Percentiles rank a stretch among this genome's conserved stretches.
Evolutionary conservation across 2,113 vertebrate genomes (phyloP).

Genomic region (Otocyon megalotis): DNA sequence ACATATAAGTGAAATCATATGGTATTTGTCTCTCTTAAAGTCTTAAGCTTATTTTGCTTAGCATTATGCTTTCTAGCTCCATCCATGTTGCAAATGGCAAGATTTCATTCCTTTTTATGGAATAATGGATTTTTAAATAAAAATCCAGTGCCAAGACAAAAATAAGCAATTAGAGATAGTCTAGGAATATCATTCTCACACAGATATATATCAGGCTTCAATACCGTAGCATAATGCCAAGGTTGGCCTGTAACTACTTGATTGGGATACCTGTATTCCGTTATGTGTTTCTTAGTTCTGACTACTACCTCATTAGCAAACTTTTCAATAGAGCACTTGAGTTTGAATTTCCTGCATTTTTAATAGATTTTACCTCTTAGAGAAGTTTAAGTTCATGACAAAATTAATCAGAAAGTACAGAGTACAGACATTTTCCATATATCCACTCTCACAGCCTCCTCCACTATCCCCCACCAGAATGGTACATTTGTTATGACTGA

Average conservation of each 20-base stretch:
- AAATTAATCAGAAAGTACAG: not conserved
- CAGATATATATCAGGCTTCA: not conserved
- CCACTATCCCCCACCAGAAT: fast-evolving
- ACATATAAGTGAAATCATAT: not conserved
- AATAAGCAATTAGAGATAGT: not conserved
- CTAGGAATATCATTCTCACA: not conserved
- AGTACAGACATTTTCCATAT: no score
- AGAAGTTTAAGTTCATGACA: not conserved
- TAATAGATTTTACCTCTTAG: not conserved
- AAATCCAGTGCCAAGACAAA: not conserved
- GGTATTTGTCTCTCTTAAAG: not conserved
- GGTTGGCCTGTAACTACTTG: not conserved
- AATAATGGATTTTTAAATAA: not conserved
- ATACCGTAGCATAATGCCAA: not conserved
- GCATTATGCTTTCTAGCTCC: not conserved
- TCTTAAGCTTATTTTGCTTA: not conserved
- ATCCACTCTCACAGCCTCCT: fast-evolving
- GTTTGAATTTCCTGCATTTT: not conserved
- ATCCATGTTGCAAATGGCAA: not conserved
- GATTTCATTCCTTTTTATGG: not conserved
- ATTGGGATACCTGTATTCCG: not conserved
- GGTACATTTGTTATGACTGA: not conserved
- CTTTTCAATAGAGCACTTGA: not conserved
- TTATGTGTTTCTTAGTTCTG: not conserved
- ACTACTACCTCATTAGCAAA: not conserved